Evolutionary conservation across 2,797 vertebrate species (phyloP).

Genomic region (Phyllotis vaccarum): DNA sequence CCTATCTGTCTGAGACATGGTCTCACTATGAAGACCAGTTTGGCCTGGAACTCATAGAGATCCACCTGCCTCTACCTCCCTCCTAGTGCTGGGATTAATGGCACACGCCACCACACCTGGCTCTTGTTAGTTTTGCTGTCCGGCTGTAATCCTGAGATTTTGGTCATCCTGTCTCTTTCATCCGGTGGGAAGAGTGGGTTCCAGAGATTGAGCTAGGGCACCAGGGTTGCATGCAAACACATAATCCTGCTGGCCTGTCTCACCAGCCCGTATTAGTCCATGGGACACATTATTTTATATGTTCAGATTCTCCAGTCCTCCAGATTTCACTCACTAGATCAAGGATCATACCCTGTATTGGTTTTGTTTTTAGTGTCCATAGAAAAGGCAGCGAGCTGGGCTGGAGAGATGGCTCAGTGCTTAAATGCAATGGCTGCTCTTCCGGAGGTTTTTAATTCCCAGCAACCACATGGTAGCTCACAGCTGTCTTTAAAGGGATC

Average conservation of each 20-base stretch:
- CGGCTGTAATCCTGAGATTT: neutral
- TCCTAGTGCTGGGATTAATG: too few relatives aligned
- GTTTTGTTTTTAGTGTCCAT: neutral
- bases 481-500: neutral
- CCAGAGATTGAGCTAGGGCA: neutral
- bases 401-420: neutral
- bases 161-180: neutral
- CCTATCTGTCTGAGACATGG: neutral
- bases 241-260: neutral
- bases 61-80: neutral
- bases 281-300: neutral
- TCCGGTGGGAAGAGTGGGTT: neutral
- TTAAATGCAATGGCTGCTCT: neutral
- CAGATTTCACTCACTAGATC: neutral
- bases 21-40: too few relatives aligned
- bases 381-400: neutral
- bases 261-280: neutral
- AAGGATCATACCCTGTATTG: neutral
- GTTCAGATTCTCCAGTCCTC: neutral
- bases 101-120: neutral
- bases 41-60: neutral
- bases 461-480: neutral
- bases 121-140: neutral
- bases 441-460: neutral
- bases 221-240: too few relatives aligned